Evolutionary conservation across 2,888 invertebrate species (phyloP).

Genomic region (Helobdella robusta): DNA sequence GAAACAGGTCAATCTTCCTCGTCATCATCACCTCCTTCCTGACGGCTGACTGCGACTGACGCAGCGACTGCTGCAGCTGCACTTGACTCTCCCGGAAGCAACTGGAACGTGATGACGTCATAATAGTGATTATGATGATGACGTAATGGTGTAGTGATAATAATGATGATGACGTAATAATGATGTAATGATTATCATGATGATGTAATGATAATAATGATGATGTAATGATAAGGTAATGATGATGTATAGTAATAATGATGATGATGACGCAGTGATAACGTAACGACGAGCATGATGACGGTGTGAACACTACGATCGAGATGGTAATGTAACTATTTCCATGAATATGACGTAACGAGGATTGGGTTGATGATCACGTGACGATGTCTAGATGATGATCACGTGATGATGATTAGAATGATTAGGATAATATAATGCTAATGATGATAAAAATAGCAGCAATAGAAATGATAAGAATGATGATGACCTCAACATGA

Average conservation of each 20-base stretch:
- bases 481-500: conserved; percentile 69
- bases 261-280: no score
- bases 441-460: background rate
- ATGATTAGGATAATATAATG: background rate
- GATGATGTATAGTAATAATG: no score
- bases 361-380: no score
- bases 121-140: background rate
- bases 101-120: conserved; percentile 35
- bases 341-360: no score
- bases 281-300: no score
- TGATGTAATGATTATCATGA: background rate
- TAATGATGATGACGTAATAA: background rate
- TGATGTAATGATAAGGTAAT: no score
- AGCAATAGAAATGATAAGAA: background rate
- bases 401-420: background rate
- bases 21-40: conserved; percentile 52
- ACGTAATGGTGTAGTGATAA: background rate
- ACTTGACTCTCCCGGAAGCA: conserved; percentile 50
- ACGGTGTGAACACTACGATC: no score
- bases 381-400: no score
- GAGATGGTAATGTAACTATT: no score
- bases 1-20: conserved; percentile 84
- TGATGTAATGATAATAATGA: no score
- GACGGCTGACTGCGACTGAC: conserved; percentile 5
- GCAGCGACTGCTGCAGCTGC: conserved; percentile 40